Conservation (phyloP, 2,888 invertebrate species). For the Spilosoma lubricipeda region DNA sequence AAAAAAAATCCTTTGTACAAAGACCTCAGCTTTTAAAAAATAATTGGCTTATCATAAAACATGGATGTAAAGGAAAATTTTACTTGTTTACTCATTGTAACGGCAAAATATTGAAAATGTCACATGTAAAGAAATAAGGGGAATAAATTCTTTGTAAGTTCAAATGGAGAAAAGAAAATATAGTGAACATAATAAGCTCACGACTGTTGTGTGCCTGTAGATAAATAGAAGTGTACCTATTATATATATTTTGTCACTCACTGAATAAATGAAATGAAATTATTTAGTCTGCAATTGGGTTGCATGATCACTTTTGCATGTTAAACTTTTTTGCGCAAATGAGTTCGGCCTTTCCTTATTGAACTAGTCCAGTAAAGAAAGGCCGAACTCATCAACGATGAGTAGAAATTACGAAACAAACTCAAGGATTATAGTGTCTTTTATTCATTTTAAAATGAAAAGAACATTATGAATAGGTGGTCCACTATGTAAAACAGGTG, state of each 20-base stretch:
- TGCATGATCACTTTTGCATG: too few species aligned
- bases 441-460: too few species aligned
- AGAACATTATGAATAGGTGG: too few species aligned
- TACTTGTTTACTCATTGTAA: conserved; percentile 34
- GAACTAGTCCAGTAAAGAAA: too few species aligned
- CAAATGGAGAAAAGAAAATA: conserved; percentile 45
- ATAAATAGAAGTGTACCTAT: background rate
- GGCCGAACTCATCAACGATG: too few species aligned
- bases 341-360: too few species aligned
- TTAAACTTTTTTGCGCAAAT: too few species aligned
- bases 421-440: too few species aligned
- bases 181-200: conserved; percentile 40
- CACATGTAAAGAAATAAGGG: conserved; percentile 22
- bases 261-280: too few species aligned
- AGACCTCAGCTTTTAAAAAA: background rate
- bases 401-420: too few species aligned
- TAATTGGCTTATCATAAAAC: conserved; percentile 32
- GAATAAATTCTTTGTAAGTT: conserved; percentile 42
- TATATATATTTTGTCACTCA: background rate
- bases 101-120: conserved; percentile 28
- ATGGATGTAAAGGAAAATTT: conserved; percentile 15
- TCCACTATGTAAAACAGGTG: background rate
- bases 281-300: too few species aligned
- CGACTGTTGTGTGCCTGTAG: background rate
- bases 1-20: background rate